Conservation (phyloP, 2,888 invertebrate species). For the Tipula confusa region DNA sequence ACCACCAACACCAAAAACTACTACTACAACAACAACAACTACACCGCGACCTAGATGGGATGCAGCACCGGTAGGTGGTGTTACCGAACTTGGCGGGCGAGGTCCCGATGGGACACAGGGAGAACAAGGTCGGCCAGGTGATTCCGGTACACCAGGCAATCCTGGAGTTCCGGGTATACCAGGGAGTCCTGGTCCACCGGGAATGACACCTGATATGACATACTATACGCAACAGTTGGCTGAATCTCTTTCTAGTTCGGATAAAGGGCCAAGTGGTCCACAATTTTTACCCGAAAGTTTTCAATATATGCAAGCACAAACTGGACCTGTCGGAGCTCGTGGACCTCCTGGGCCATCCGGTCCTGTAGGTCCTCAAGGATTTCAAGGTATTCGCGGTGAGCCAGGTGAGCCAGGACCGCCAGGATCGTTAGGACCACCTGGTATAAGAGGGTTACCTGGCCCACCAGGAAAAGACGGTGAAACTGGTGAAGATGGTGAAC, state of each 20-base stretch:
- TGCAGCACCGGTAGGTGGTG: slow-evolving; percentile 33
- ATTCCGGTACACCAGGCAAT: slow-evolving; percentile 55
- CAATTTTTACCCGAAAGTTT: slow-evolving; percentile 60
- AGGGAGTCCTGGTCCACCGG: slow-evolving; percentile 60
- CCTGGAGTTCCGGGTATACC: slow-evolving; percentile 60
- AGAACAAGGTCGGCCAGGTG: slow-evolving; percentile 43
- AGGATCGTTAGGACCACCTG: slow-evolving; percentile 56
- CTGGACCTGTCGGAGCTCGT: slow-evolving; percentile 73
- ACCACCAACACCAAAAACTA: slow-evolving; percentile 38
- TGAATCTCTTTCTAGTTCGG: slow-evolving; percentile 62
- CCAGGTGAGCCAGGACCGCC: slow-evolving; percentile 69
- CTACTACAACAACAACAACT: slow-evolving; percentile 36
- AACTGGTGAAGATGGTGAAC: slow-evolving; percentile 75
- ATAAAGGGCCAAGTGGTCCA: slow-evolving; percentile 68
- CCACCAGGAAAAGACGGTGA: slow-evolving; percentile 59
- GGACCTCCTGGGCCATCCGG: slow-evolving; percentile 68
- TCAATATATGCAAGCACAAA: slow-evolving; percentile 73
- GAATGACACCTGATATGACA: slow-evolving; percentile 49
- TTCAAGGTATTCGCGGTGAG: slow-evolving; percentile 77
- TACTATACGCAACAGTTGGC: slow-evolving; percentile 70
- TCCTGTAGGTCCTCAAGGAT: slow-evolving; percentile 69
- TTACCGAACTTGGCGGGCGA: slow-evolving; percentile 28
- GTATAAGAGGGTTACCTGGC: slow-evolving; percentile 54
- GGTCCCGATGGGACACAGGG: not conserved
- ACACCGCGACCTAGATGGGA: slow-evolving; percentile 35